Base-by-base conservation (phyloP, 2,888 invertebrate species). In the Autographa gamma region DNA sequence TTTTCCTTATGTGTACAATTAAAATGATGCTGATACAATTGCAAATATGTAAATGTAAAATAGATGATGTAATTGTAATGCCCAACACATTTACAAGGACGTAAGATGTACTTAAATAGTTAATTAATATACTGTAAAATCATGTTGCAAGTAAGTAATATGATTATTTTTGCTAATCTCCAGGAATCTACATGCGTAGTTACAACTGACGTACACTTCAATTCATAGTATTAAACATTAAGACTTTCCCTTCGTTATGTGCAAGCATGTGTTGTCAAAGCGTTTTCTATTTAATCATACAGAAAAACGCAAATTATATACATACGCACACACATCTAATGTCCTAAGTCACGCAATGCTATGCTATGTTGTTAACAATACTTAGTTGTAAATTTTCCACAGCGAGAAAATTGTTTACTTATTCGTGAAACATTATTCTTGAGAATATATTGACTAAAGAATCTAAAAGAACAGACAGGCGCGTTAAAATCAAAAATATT, bases 361-460 rank as follows among this genome's bases (percentile, higher is more conserved):
- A 76, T 82, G 70, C 73, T 69, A 70, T 43, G 43, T 74, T 74
- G 71, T 79, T 85, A 88, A 91, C 89, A 91, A 91, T 88, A 84
- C 85, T 81, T 84, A 65, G 84, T 86, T 86, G 89, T 89, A 92
- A 93, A 92, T 91, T 94, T 94, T 93, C 93, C 93, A 93, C 88
- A 75, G 73, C 81, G 80, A 89, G 89, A 88, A 90, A 90, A 89
- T 86, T 90, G 87, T 91, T 91, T 92, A 85, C 86, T 85, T 87
- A 85, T 85, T 87, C 83, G 80, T 86, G 84, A 85, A 90, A 88
- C 84, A 81, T 82, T 81, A 84, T 85, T 86, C 71, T 73, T 68
- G 71, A 79, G 71, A 84, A 74, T 71, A 79, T 77, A 84, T 69
- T 59, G 80, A 63, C 76, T 85, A 83, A 85, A 84, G 81, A 86